These are phyloP conservation scores for Peribatodes rhomboidaria DNA, from an alignment of 2,888 invertebrate genomes.

Conservation along the genomic window DNA sequence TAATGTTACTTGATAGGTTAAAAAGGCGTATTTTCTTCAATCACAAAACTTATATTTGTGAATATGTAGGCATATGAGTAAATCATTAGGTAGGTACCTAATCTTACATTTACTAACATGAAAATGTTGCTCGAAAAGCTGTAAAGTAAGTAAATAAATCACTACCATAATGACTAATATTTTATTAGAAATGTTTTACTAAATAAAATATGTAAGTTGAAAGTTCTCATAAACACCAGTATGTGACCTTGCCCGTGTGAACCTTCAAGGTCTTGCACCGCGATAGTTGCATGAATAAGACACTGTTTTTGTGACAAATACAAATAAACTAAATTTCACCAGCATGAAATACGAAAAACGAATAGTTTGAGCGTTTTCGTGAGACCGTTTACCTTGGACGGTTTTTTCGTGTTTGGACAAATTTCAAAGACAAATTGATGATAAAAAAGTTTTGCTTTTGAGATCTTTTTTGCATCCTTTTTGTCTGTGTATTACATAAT, in stretches of 20 bases:
- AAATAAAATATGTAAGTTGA: conserved; percentile 37
- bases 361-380: conserved; percentile 3
- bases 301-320: conserved; percentile 37
- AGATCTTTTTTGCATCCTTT: no score
- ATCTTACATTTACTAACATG: background rate
- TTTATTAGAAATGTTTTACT: background rate
- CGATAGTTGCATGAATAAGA: conserved; percentile 34
- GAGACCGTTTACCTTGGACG: background rate
- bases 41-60: background rate
- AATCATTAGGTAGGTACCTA: no score
- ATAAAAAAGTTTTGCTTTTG: no score
- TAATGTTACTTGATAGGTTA: no score
- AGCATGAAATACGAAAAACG: conserved; percentile 26
- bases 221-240: conserved; percentile 49
- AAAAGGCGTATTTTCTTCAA: no score
- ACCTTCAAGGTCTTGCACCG: conserved; percentile 45
- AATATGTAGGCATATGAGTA: no score
- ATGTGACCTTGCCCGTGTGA: conserved; percentile 54
- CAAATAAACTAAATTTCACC: conserved; percentile 24
- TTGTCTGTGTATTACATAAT: no score
- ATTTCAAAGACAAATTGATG: conserved; percentile 4
- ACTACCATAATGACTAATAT: background rate
- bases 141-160: background rate
- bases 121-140: no score
- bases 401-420: conserved; percentile 2